Base-by-base conservation (phyloP, 2,888 invertebrate species). In the Anticlea derivata region DNA sequence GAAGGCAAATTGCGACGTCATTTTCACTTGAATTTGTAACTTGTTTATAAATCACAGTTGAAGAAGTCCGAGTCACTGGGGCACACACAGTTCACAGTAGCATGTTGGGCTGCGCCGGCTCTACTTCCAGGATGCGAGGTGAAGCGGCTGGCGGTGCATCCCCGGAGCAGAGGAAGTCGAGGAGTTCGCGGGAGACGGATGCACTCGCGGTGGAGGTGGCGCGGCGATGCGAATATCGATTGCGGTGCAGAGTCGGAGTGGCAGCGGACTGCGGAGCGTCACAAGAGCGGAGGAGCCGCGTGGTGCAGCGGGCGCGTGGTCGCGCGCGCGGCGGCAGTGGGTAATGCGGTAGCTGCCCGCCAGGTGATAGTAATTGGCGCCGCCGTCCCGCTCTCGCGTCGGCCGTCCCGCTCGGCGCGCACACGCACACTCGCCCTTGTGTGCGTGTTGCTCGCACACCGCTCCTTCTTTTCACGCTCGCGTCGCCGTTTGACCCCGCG, bases 331-430 rank as follows among this genome's bases (percentile, higher is more conserved):
- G 87, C 89, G 87, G 85, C 86, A 86, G 87, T 86, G 90, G 90
- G 87, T 91, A 92, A 92, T 92, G 92, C 92, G 92, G 92, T 92
- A 92, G 92, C 92, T 89, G 92, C 85, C 85, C 88, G 91, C 90
- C 90, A 89, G 88, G 90, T 91, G 91, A 92, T 90, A 92, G 92
- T 92, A 91, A 92, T 92, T 91, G 92, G 91, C 90, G 86, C 85
- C 83, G 87, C 91, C 84, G 91, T 92, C 92, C 86, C 75, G 74
- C 78, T 82, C 78, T 83, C 73, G 75, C 84, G 71, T 81, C 80
- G 79, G 70, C 85, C 90, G 91, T 92, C 92, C 91, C 80, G 76
- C 79, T 87, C 87, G 75, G 76, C 83, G 82, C 84, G 84, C 85
- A 84, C 86, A 84, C 86, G 81, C 86, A 81, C 85, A 71, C 76